These are phyloP conservation scores for Synaphobranchus kaupii DNA, from an alignment of 2,797 vertebrate genomes.

Conservation along the genomic window DNA sequence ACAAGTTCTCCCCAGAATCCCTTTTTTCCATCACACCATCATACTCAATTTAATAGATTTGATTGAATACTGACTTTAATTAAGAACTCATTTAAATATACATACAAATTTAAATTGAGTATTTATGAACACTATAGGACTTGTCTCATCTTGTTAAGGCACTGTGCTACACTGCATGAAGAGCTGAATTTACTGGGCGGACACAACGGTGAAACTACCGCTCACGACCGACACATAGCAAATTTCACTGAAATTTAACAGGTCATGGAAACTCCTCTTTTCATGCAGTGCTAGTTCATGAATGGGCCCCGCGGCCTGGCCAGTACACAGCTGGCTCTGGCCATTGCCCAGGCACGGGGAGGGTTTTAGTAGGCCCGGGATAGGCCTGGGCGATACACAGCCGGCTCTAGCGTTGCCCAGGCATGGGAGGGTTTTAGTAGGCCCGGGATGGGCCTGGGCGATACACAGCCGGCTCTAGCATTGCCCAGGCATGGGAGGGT, in stretches of 20 bases:
- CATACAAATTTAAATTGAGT: neutral
- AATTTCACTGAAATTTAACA: too few species aligned
- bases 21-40: neutral
- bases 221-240: too few species aligned
- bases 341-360: neutral
- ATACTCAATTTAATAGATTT: neutral
- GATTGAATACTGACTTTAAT: neutral
- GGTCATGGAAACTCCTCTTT: too few species aligned
- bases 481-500: neutral
- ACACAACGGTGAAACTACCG: too few species aligned
- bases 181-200: too few species aligned
- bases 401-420: neutral
- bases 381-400: neutral
- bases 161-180: too few species aligned
- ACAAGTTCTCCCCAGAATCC: neutral
- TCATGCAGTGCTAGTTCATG: neutral
- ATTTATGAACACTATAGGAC: neutral
- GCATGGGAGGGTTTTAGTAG: neutral
- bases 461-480: neutral
- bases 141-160: neutral
- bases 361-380: neutral
- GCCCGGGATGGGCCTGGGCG: neutral
- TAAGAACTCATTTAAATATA: neutral
- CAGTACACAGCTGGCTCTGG: neutral
- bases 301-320: neutral